phyloP scores from a whole-genome alignment of 2,888 invertebrate species.

The Parnassius apollo region DNA sequence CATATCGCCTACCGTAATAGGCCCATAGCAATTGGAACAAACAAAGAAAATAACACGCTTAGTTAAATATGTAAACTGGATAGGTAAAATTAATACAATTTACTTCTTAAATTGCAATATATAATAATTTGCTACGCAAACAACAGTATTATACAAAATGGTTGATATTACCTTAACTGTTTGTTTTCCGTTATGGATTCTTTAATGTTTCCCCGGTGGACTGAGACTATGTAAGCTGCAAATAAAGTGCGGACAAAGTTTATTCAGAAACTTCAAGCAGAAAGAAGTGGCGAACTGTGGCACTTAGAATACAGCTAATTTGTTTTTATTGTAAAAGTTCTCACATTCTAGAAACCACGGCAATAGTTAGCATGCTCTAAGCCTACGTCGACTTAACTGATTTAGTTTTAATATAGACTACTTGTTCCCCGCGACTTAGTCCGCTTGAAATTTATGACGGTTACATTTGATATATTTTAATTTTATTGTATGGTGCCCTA shows the following conservation, averaged over 20 bases:
- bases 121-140: slow-evolving; percentile 7
- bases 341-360: slow-evolving; percentile 55
- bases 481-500: no score
- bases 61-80: no score
- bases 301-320: slow-evolving; percentile 66
- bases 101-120: not conserved
- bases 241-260: slow-evolving; percentile 64
- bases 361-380: slow-evolving; percentile 35
- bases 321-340: slow-evolving; percentile 75
- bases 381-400: not conserved
- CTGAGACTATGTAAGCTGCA: slow-evolving; percentile 48
- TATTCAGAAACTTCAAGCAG: slow-evolving; percentile 51
- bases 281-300: slow-evolving; percentile 50
- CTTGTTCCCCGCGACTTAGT: no score
- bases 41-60: no score
- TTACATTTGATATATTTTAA: no score
- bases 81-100: no score
- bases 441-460: no score
- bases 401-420: not conserved
- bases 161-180: slow-evolving; percentile 27
- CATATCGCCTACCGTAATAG: no score
- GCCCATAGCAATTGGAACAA: no score
- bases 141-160: slow-evolving; percentile 2
- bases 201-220: slow-evolving; percentile 39
- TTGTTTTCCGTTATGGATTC: slow-evolving; percentile 43